Evolutionary conservation across 92 coral and sea anemone genomes (phyloP), one percentile per base, ranked within the genome.

Genomic region (Zoanthus gigantus): DNA sequence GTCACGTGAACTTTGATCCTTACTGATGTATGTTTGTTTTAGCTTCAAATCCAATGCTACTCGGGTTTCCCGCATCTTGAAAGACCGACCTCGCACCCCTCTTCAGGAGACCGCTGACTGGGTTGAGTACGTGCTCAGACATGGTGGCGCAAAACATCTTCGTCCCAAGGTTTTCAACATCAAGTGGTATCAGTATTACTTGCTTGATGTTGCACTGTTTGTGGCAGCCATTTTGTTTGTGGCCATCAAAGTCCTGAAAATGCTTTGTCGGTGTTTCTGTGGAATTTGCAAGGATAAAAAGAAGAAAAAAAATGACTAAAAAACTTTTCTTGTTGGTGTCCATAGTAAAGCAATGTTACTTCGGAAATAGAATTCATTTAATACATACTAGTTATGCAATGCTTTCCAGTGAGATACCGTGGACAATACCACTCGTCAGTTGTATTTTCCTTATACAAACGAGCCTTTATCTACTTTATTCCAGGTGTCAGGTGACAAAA

Each of bases 91-190:
- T 15, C 86, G 56, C 7, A 53, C 81, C 0, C 86, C 90, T 52
- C 50, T 52, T 44, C 86, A 91, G 65, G 82, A 88, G 45, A 42
- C 93, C 74, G 91, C 79, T 77, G 93, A 91, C 82, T 91, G 93
- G 93, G 78, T 91, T 32, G 93, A 91, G 85, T 91, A 91, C 68
- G 89, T 91, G 54, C 74, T 87, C 82, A 83, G 93, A 63, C 91
- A 91, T 48, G 79, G 74, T 56, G 93, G 93, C 13, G 93, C 84
- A 46, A 88, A 31, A 11, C 93, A 91, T 68, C 91, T 91, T 18
- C 84, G 93, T 83, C 76, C 93, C 73, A 79, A 88, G 88, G 93
- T 91, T 85, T 83, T 88, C 81, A 83, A 91, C 68, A 77, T 91
- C 72, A 83, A 89, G 23, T 91, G 93, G 87, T 87, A 87, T 48